A percentile compares a stretch with the other conserved stretches of the same genome.
Evolutionary conservation across 2,113 vertebrate species (phyloP).

Genomic region (Salvelinus alpinus): DNA sequence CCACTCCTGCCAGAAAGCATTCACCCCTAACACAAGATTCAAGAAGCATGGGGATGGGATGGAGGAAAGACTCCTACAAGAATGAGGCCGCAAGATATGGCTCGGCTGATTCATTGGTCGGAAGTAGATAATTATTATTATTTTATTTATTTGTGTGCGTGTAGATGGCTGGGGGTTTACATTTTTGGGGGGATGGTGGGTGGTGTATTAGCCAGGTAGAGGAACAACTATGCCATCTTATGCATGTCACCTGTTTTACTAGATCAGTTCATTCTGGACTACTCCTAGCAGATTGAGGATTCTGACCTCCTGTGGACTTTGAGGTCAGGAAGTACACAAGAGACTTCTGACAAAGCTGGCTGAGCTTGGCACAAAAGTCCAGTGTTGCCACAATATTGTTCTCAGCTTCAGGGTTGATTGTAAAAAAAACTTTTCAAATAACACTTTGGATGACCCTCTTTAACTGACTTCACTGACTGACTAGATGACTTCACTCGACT

Average conservation of each 20-base stretch:
- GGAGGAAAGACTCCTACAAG: background rate
- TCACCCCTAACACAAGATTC: slow-evolving; percentile 24
- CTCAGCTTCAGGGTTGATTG: slow-evolving; percentile 1
- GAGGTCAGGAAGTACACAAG: background rate
- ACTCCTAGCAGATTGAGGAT: slow-evolving; percentile 30
- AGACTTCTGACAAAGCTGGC: slow-evolving; percentile 12
- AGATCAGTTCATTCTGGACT: slow-evolving; percentile 24
- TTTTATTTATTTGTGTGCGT: background rate
- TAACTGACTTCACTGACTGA: too few species aligned
- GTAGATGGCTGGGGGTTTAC: background rate
- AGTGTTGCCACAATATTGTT: slow-evolving; percentile 11
- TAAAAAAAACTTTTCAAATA: slow-evolving; percentile 20
- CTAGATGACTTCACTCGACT: slow-evolving; percentile 1
- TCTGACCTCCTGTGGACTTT: slow-evolving; percentile 35
- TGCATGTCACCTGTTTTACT: slow-evolving; percentile 57
- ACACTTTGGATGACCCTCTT: slow-evolving; percentile 26
- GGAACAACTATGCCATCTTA: slow-evolving; percentile 37
- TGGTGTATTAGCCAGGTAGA: slow-evolving; percentile 26
- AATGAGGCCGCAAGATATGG: slow-evolving; percentile 27
- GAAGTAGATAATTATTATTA: background rate
- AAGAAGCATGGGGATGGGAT: background rate
- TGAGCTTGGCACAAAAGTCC: background rate
- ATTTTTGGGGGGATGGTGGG: background rate
- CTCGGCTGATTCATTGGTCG: slow-evolving; percentile 27
- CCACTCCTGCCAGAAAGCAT: background rate